Evolutionary conservation across 2,888 invertebrate species (phyloP).

Genomic region (Resseliella maxima): DNA sequence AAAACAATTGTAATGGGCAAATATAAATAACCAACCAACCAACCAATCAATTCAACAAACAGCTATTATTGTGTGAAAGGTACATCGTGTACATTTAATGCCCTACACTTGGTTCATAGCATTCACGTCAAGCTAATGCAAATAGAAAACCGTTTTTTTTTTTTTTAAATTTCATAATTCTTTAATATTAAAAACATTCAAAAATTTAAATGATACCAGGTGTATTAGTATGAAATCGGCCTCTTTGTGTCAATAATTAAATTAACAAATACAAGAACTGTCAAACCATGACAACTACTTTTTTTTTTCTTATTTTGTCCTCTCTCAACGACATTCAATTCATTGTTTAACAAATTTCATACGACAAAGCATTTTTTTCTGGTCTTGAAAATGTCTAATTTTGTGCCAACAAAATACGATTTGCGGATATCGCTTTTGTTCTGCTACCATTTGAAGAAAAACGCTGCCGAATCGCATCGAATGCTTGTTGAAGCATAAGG

Average conservation of each 20-base stretch:
- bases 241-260: too few species aligned
- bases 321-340: background rate
- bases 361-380: background rate
- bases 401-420: slow-evolving; percentile 28
- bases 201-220: slow-evolving; percentile 26
- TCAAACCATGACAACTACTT: background rate
- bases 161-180: background rate
- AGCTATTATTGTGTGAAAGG: background rate
- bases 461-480: slow-evolving; percentile 2
- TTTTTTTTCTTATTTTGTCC: background rate
- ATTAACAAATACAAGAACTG: background rate
- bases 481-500: slow-evolving; percentile 53
- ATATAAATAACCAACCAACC: slow-evolving; percentile 30
- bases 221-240: background rate
- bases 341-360: background rate
- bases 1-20: background rate
- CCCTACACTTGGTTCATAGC: slow-evolving; percentile 20
- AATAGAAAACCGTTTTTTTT: slow-evolving; percentile 22
- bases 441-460: slow-evolving; percentile 6
- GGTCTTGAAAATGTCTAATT: slow-evolving; percentile 30
- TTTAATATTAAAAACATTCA: slow-evolving; percentile 24
- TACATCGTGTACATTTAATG: background rate
- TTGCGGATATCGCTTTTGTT: slow-evolving; percentile 16
- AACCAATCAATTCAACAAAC: background rate
- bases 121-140: slow-evolving; percentile 20